These are phyloP conservation scores for Dendrocincla fuliginosa DNA, from an alignment of 2,797 vertebrate species.

Conservation along the genomic window DNA sequence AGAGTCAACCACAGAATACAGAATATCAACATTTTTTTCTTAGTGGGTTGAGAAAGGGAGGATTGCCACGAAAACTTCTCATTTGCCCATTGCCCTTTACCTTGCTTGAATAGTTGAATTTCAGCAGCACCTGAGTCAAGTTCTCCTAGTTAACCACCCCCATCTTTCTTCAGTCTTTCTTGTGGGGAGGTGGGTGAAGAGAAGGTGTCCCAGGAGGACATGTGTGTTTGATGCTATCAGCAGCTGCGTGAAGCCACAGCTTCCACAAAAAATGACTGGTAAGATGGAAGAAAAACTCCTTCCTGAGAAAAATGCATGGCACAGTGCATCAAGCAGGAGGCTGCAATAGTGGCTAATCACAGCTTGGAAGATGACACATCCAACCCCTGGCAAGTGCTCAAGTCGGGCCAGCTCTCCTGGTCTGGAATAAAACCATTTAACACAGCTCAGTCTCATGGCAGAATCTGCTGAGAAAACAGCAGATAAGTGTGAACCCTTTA, in stretches of 20 bases:
- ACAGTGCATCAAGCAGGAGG: neutral
- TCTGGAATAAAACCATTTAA: neutral
- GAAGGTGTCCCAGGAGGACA: neutral
- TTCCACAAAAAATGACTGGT: neutral
- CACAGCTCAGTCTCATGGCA: neutral
- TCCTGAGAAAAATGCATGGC: neutral
- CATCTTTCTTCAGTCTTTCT: neutral
- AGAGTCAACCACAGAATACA: neutral
- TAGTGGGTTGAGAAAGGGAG: neutral
- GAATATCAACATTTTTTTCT: neutral
- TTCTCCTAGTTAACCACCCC: neutral
- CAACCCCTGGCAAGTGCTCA: neutral
- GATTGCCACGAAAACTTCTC: neutral
- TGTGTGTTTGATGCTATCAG: fast-evolving
- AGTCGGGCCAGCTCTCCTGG: neutral
- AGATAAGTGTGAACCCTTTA: neutral
- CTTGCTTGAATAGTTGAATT: neutral
- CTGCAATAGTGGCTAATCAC: neutral
- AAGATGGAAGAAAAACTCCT: neutral
- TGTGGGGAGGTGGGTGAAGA: neutral
- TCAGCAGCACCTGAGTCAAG: neutral
- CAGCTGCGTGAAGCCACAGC: neutral
- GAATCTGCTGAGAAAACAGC: neutral
- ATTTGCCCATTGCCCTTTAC: neutral
- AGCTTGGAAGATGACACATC: neutral